Evolutionary conservation across 1,140 invertebrate species (phyloP), one percentile per base, ranked within the genome.

Genomic region (Drosophila insularis): DNA sequence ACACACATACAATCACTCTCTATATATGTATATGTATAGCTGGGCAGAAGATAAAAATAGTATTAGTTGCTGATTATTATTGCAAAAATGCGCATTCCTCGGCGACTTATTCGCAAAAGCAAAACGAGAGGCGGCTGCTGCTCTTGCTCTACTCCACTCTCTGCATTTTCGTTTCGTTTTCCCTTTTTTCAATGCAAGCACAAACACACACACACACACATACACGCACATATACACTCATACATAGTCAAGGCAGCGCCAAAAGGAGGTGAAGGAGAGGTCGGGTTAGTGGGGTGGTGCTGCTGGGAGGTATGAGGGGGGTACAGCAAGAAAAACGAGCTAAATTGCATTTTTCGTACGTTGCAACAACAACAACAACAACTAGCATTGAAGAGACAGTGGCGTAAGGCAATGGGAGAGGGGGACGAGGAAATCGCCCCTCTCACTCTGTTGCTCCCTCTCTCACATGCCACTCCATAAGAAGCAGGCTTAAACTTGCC

Each of bases 41-140:
- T 79, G 79, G 82, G 79, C 85, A 85, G 67, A 70, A 89, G 89
- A 90, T 90, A 90, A 87, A 90, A 90, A 90, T 90, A 90, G 87
- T 89, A 90, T 90, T 90, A 76, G 81, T 90, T 84, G 79, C 87
- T 90, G 87, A 90, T 90, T 90, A 90, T 90, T 90, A 90, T 90
- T 90, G 82, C 87, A 90, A 90, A 90, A 90, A 87, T 90, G 79
- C 81, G 87, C 87, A 90, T 90, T 90, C 85, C 85, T 71, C 70
- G 74, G 78, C 80, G 74, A 82, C 80, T 84, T 84, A 84, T 84
- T 81, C 81, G 75, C 32, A 73, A 60, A 62, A 63, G 66, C 65
- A 55, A 27, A 67, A 60, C 66, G 55, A 65, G 37, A 39, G 67
- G 75, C 76, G 73, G 72, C 76, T 60, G 72, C 68, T 77, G 80